Evolutionary conservation across 2,888 invertebrate species (phyloP).

Genomic region (Lepeophtheirus nordmannii): DNA sequence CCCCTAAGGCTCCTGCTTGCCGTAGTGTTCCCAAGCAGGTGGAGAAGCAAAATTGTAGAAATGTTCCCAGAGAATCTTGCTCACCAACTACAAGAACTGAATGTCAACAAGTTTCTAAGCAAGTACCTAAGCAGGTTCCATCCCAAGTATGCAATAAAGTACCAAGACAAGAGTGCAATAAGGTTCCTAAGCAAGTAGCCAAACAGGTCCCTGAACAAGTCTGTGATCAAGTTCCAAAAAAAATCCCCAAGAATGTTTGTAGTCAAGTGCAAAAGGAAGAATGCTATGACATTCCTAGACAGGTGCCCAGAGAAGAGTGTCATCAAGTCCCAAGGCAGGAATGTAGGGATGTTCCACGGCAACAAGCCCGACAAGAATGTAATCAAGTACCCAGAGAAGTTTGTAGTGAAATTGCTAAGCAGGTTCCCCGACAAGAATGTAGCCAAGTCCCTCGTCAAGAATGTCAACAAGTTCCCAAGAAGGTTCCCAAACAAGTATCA

Average conservation of each 20-base stretch:
- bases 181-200: slow-evolving; percentile 15
- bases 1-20: slow-evolving; percentile 19
- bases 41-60: slow-evolving; percentile 17
- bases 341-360: slow-evolving; percentile 14
- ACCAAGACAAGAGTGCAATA: slow-evolving; percentile 20
- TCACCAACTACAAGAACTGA: not conserved
- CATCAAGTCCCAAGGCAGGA: slow-evolving; percentile 3
- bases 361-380: slow-evolving; percentile 18
- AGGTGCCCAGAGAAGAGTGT: slow-evolving; percentile 12
- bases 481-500: slow-evolving; percentile 13
- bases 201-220: slow-evolving; percentile 13
- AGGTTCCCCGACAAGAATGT: slow-evolving; percentile 18
- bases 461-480: slow-evolving; percentile 5
- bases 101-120: slow-evolving; percentile 14
- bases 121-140: slow-evolving; percentile 15
- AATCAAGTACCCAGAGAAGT: slow-evolving; percentile 18
- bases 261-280: slow-evolving; percentile 11
- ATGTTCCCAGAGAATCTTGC: slow-evolving; percentile 19
- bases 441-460: slow-evolving; percentile 16
- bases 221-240: slow-evolving; percentile 22
- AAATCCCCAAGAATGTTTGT: slow-evolving; percentile 21
- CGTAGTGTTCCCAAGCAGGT: slow-evolving; percentile 20
- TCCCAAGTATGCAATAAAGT: slow-evolving; percentile 3
- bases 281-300: slow-evolving; percentile 18
- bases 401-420: slow-evolving; percentile 12